Base-by-base conservation (phyloP, 2,888 invertebrate genomes). In the Eurytoma californica region DNA sequence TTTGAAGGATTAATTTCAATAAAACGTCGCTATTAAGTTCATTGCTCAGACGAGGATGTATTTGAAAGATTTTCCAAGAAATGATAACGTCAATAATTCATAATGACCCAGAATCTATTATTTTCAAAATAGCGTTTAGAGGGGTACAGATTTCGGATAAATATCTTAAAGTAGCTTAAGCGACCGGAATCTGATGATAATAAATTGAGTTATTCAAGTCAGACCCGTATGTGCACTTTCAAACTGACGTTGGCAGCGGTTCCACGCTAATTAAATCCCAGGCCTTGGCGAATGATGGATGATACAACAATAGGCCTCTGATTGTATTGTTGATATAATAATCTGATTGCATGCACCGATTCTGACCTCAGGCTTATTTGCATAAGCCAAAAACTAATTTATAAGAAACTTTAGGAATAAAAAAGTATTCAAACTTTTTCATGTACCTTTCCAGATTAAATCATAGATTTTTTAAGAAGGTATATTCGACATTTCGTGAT, bases 231-330 rank as follows among this genome's bases (percentile, higher is more conserved):
- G 24, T 57, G 28, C 39, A 70, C 28, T 69, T 58, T 20, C 58
- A 55, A 67, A 69, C 72, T 77, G 61, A 80, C 57, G 65, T 63
- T 80, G 69, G 30, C 49, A 51, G 39, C 13, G 60, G 65, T 80
- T 76, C 51, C 72, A 63, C 77, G 73, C 20, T 80, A 73, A 80
- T 80, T 80, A 80, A 77, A 80, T 80, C 80, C 68, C 65, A 9
- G 68, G 72, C 60, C 49, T 13, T 60, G 28, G 39, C 70, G 53
- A 67, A 49, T 63, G 51, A 55, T 69, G 30, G 16, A 73, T 77
- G 76, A 76, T 60, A 66, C 20, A 66, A 72, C 72, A 58, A 72
- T 63, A 66, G 57, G 12, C 18, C 16, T 58, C n/a, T 51, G 49
- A 9, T 51, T 60, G 49, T n/a, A 2, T 7, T 16, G 57, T 47